Percentiles rank a stretch among this genome's conserved stretches.
These are phyloP conservation scores for Drosophila emarginata DNA, from an alignment of 2,888 invertebrate species.

Conservation along the genomic window DNA sequence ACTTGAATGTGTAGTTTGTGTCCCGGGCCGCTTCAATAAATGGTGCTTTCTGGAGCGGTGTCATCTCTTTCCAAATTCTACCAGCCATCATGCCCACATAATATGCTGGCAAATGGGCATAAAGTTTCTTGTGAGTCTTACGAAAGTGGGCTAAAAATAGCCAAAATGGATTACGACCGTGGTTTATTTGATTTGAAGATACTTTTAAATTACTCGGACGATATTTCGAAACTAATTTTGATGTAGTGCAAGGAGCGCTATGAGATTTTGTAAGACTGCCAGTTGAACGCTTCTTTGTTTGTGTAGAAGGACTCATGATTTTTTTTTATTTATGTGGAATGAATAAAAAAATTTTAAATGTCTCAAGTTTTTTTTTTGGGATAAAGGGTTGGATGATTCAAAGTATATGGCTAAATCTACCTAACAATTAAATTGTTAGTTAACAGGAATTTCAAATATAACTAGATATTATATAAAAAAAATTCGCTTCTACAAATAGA, in stretches of 20 bases:
- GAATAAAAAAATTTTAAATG: conserved; percentile 1
- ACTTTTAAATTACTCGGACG: neutral
- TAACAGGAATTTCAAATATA: conserved; percentile 34
- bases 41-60: neutral
- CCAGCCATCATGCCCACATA: conserved; percentile 21
- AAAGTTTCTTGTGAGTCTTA: neutral
- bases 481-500: conserved; percentile 76
- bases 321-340: conserved; percentile 1
- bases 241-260: too few species aligned
- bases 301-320: neutral
- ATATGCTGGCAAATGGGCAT: conserved; percentile 8
- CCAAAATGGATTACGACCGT: conserved; percentile 34
- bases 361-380: conserved; percentile 20
- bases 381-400: conserved; percentile 37
- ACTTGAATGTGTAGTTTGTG: conserved; percentile 21
- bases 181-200: neutral
- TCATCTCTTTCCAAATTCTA: conserved; percentile 25
- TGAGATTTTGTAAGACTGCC: too few species aligned
- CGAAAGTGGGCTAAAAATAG: conserved; percentile 35
- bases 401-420: conserved; percentile 25
- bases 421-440: conserved; percentile 45
- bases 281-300: too few species aligned
- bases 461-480: conserved; percentile 26
- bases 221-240: neutral
- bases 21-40: conserved; percentile 17